phyloP scores from a whole-genome alignment of 2,113 vertebrate genomes.

The Mormyrus lacerda region DNA sequence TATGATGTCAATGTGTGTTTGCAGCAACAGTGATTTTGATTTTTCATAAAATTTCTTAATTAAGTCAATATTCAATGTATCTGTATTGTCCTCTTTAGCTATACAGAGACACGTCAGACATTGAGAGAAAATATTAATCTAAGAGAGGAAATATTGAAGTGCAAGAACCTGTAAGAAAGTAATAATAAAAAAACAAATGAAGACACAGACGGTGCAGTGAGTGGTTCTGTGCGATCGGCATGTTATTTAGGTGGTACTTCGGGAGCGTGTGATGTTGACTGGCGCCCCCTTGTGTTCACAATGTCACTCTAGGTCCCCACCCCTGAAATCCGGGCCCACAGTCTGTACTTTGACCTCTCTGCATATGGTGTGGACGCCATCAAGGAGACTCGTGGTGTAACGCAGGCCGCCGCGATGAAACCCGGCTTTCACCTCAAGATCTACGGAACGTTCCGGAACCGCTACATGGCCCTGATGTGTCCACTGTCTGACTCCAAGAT shows the following conservation, averaged over 20 bases:
- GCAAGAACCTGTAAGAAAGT: background rate
- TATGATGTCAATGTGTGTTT: background rate
- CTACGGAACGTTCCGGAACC: conserved; percentile 67
- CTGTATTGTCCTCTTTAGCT: background rate
- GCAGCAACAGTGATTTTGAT: background rate
- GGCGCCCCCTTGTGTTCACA: background rate
- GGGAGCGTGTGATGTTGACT: background rate
- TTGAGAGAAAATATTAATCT: background rate
- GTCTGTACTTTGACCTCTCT: conserved; percentile 68
- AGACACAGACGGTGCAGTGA: background rate
- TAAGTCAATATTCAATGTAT: background rate
- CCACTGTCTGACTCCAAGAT: conserved; percentile 61
- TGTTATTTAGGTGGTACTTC: background rate
- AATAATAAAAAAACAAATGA: background rate
- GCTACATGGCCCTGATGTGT: conserved; percentile 64
- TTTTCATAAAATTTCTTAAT: background rate
- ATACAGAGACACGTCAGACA: background rate
- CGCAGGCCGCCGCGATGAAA: conserved; percentile 38
- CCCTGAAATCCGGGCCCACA: conserved; percentile 67
- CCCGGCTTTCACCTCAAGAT: conserved; percentile 70
- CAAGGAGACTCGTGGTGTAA: conserved; percentile 45
- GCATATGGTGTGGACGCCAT: conserved; percentile 63
- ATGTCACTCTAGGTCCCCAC: conserved; percentile 57
- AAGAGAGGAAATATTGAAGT: background rate
- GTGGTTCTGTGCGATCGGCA: background rate